Base-by-base conservation (phyloP, 1,140 invertebrate genomes). In the Drosophila paulistorum region DNA sequence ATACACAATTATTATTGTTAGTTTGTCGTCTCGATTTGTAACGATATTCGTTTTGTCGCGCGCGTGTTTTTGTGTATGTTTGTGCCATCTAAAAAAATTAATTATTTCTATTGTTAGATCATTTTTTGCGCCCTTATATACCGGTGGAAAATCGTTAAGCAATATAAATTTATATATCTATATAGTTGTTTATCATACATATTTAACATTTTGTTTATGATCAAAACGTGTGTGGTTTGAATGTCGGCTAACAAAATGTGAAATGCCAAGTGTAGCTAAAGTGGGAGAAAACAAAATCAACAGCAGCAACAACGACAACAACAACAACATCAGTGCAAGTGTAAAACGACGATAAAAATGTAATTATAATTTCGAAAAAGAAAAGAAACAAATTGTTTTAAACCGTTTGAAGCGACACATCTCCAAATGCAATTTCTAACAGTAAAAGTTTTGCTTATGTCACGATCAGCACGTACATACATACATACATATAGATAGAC, bases 381-480 rank as follows among this genome's bases (percentile, higher is more conserved):
- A 30, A 30, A 30, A 30, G 30, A 30, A 30, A 30, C 30, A 30
- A 42, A 42, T 39, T 62, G 37, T 39, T 51, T 23, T 23, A 68
- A 87, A 86, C 74, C 71, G 68, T 62, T 59, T 72, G 82, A 82
- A 74, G 75, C 79, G 57, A 79, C 70, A 30, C 35, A 65, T 68
- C 65, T 75, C 78, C 59, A 20, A 71, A 67, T 86, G 74, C 77
- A 87, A 89, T 89, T 87, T 87, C 83, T 87, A 87, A 87, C 83
- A 87, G 83, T 87, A 87, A 87, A 87, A 87, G 83, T 87, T 87
- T 35, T 35, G 84, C 83, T 87, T 87, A 87, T 87, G 83, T 87
- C 83, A 87, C 83, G 84, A 65, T 78, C 55, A 71, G 59, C 61
- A 73, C 66, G 68, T 23, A 65, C 45, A 74, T 51, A 66, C 58